A percentile compares a stretch with the other conserved stretches of the same genome.
These are phyloP conservation scores for Vollenhovia emeryi DNA, from an alignment of 1,140 invertebrate genomes.

Conservation along the genomic window DNA sequence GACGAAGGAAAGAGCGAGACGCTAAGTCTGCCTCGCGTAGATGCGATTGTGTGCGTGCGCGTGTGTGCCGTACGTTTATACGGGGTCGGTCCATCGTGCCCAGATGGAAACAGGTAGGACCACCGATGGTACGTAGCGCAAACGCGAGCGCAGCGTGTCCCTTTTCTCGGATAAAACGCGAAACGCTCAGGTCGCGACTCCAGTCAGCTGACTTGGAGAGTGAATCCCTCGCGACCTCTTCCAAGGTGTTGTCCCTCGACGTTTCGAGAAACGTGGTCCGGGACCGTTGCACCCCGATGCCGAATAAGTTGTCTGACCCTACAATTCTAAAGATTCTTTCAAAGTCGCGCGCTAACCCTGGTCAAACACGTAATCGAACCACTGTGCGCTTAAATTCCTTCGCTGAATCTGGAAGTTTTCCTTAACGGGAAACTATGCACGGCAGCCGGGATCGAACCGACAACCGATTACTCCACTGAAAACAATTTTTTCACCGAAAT, in stretches of 20 bases:
- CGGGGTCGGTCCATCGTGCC: slow-evolving; percentile 47
- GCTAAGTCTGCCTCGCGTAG: slow-evolving; percentile 15
- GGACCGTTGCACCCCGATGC: background rate
- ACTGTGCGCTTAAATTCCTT: too few relatives aligned
- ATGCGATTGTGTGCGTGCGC: background rate
- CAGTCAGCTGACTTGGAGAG: slow-evolving; percentile 61
- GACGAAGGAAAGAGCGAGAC: slow-evolving; percentile 37
- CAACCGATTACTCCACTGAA: too few relatives aligned
- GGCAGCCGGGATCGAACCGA: too few relatives aligned
- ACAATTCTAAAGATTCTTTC: too few relatives aligned
- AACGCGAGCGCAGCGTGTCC: slow-evolving; percentile 39
- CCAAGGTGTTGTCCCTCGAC: background rate
- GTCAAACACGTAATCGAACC: too few relatives aligned
- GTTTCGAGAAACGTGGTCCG: background rate
- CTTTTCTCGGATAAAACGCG: slow-evolving; percentile 51
- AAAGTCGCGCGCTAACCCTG: too few relatives aligned
- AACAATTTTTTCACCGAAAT: too few relatives aligned
- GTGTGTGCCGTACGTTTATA: slow-evolving; percentile 9
- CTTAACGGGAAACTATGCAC: too few relatives aligned
- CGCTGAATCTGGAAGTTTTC: too few relatives aligned
- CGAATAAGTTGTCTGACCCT: too few relatives aligned
- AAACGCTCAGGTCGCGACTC: slow-evolving; percentile 34
- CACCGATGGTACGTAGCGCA: slow-evolving; percentile 59
- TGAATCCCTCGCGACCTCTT: background rate
- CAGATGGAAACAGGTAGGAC: slow-evolving; percentile 67